Evolutionary conservation across 1,140 invertebrate species (phyloP).

Genomic region (Danaus plexippus): DNA sequence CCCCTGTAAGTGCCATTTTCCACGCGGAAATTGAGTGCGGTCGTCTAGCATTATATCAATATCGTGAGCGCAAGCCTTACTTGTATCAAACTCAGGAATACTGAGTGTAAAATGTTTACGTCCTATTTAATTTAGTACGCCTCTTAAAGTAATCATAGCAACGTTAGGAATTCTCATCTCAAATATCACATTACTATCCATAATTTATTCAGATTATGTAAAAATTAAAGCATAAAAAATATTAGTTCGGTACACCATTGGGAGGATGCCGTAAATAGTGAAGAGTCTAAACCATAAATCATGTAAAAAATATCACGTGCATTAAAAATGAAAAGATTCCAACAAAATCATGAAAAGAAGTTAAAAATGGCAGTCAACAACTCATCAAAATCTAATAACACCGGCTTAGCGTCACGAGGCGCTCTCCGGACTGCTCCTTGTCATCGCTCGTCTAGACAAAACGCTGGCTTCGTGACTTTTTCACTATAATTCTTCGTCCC

Average conservation of each 20-base stretch:
- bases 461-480: slow-evolving; percentile 54
- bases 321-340: too few relatives aligned
- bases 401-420: slow-evolving; percentile 38
- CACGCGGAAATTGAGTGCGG: slow-evolving; percentile 41
- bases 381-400: slow-evolving; percentile 64
- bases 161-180: too few relatives aligned
- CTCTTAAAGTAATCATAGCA: too few relatives aligned
- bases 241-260: too few relatives aligned
- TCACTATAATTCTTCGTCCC: slow-evolving; percentile 50
- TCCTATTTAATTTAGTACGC: too few relatives aligned
- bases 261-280: too few relatives aligned
- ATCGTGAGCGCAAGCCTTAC: slow-evolving; percentile 12
- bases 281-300: too few relatives aligned
- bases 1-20: slow-evolving; percentile 20
- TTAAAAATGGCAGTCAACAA: slow-evolving; percentile 46
- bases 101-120: background rate
- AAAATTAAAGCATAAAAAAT: too few relatives aligned
- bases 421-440: slow-evolving; percentile 30
- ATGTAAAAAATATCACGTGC: too few relatives aligned
- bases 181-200: too few relatives aligned
- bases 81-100: slow-evolving; percentile 2
- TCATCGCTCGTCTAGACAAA: slow-evolving; percentile 61
- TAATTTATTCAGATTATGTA: too few relatives aligned
- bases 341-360: slow-evolving; percentile 5
- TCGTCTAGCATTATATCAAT: slow-evolving; percentile 27